phyloP scores from a whole-genome alignment of 2,797 vertebrate species.

The Vultur gryphus region DNA sequence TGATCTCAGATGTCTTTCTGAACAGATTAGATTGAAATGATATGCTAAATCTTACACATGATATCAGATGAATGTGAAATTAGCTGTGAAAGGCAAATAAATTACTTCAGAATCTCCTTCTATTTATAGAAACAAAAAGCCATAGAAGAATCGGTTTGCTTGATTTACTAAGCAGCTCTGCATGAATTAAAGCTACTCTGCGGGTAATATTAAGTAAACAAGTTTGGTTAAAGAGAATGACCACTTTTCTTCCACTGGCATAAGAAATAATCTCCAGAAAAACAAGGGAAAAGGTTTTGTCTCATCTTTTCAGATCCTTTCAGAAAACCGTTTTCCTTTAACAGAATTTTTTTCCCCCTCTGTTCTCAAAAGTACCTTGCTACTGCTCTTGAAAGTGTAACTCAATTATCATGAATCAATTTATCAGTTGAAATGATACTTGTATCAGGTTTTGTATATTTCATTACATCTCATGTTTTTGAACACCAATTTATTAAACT shows the following conservation, averaged over 20 bases:
- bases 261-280: background rate
- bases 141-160: background rate
- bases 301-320: background rate
- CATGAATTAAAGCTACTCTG: background rate
- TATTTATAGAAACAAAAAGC: background rate
- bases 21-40: background rate
- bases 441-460: background rate
- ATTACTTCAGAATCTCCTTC: background rate
- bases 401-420: background rate
- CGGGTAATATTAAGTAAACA: background rate
- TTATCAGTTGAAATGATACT: background rate
- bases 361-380: background rate
- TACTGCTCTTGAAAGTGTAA: background rate
- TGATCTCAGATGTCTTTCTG: background rate
- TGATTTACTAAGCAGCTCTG: background rate
- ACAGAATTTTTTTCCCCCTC: background rate
- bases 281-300: background rate
- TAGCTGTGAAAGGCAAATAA: background rate
- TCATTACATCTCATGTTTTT: background rate
- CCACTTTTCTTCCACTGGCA: background rate
- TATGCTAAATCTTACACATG: background rate
- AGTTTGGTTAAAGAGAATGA: background rate
- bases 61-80: slow-evolving; percentile 7
- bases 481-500: background rate
- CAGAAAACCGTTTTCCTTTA: background rate